A percentile compares a stretch with the other conserved stretches of the same genome.
Evolutionary conservation across 2,113 vertebrate species (phyloP).

Genomic region (Otus sunia): DNA sequence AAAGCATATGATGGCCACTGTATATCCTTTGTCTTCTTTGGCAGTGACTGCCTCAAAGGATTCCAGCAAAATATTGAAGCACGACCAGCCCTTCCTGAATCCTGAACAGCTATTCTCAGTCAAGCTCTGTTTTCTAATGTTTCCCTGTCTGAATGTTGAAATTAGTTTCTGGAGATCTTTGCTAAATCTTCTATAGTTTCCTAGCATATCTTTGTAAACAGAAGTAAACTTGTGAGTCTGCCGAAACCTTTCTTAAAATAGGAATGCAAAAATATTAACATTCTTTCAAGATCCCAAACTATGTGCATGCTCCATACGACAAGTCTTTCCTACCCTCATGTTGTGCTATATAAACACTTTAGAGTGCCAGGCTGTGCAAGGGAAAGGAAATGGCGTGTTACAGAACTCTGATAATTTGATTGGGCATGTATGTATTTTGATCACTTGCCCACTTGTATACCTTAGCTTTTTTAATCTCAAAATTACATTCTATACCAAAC

Average conservation of each 20-base stretch:
- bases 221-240: neutral
- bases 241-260: neutral
- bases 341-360: neutral
- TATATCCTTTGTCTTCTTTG: slow-evolving; percentile 49
- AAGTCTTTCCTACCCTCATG: neutral
- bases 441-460: neutral
- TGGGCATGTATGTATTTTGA: neutral
- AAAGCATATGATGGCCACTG: slow-evolving; percentile 44
- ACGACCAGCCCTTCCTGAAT: slow-evolving; percentile 48
- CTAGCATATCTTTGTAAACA: neutral
- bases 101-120: slow-evolving; percentile 13
- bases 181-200: neutral
- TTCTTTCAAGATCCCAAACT: neutral
- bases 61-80: slow-evolving; percentile 51
- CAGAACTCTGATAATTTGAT: neutral
- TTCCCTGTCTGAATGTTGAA: slow-evolving; percentile 4
- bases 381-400: neutral
- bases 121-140: slow-evolving; percentile 17
- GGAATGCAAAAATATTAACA: neutral
- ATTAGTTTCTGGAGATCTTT: neutral
- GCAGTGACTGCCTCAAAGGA: slow-evolving; percentile 59
- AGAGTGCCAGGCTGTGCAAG: neutral
- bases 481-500: neutral
- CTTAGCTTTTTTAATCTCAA: neutral
- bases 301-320: neutral